phyloP scores from a whole-genome alignment of 2,888 invertebrate species.

The Pinctada fucata region DNA sequence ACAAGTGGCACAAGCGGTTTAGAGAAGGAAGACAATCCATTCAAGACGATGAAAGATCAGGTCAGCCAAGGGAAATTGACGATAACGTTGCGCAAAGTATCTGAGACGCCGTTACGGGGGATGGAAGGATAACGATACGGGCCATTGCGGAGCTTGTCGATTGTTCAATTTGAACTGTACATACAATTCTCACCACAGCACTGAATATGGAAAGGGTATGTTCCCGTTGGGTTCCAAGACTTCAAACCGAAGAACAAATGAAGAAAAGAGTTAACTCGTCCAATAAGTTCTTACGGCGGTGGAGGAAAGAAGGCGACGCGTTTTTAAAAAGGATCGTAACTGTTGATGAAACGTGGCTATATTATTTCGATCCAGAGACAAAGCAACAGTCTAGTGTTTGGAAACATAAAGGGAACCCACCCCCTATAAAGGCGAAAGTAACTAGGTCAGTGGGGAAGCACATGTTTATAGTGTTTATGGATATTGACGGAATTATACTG shows the following conservation, averaged over 20 bases:
- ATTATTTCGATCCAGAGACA: constrained; percentile 25
- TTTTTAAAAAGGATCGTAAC: constrained; percentile 27
- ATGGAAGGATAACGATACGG: constrained; percentile 9
- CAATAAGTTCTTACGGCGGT: constrained; percentile 7
- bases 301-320: constrained; percentile 1
- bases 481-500: constrained; percentile 12
- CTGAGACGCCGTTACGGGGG: background rate
- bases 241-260: constrained; percentile 21
- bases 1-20: too few relatives aligned
- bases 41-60: background rate
- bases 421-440: constrained; percentile 21
- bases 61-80: background rate
- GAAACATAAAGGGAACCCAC: constrained; percentile 14
- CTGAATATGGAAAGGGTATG: constrained; percentile 28
- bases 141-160: background rate
- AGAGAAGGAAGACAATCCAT: background rate
- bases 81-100: background rate
- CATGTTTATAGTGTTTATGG: constrained; percentile 14
- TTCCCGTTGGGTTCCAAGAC: constrained; percentile 24
- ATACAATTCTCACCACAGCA: constrained; percentile 4
- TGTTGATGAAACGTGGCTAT: constrained; percentile 28
- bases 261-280: constrained; percentile 1
- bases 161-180: background rate
- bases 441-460: constrained; percentile 9
- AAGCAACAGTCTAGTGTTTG: constrained; percentile 24